Percentiles rank a stretch among this genome's conserved stretches.
Conservation (phyloP, 2,797 vertebrate species). For the Pampus argenteus region DNA sequence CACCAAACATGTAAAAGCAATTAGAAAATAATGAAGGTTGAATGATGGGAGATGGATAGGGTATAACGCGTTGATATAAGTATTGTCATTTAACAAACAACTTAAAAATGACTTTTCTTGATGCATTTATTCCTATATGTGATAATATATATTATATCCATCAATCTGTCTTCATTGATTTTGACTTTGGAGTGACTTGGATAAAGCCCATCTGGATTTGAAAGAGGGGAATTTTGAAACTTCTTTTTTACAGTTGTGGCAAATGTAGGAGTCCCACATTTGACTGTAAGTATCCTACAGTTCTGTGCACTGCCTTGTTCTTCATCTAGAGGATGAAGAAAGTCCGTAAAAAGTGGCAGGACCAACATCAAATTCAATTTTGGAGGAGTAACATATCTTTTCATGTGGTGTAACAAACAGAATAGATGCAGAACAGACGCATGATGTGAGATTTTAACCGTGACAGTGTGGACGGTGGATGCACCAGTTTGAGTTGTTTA, state of each 20-base stretch:
- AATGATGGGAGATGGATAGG: background rate
- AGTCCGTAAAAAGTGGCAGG: background rate
- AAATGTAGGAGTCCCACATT: background rate
- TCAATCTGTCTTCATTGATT: background rate
- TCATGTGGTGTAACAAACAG: conserved; percentile 26
- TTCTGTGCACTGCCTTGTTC: background rate
- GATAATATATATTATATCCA: too few species aligned
- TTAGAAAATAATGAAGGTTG: background rate
- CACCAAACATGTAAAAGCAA: conserved; percentile 20
- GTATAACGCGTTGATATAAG: background rate
- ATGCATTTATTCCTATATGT: background rate
- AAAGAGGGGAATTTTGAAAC: background rate
- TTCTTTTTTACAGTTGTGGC: background rate
- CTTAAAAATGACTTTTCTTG: background rate
- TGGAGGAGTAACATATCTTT: conserved; percentile 12
- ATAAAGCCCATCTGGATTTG: background rate
- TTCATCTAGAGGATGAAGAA: background rate
- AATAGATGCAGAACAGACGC: conserved; percentile 30
- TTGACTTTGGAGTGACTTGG: background rate
- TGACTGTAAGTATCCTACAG: background rate
- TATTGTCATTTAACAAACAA: background rate
- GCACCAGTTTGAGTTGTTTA: conserved; percentile 22
- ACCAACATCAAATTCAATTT: conserved; percentile 3
- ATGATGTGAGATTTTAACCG: conserved; percentile 8
- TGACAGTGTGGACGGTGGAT: conserved; percentile 15